Evolutionary conservation across 2,888 invertebrate genomes (phyloP).

Genomic region (Chloromyia formosa): DNA sequence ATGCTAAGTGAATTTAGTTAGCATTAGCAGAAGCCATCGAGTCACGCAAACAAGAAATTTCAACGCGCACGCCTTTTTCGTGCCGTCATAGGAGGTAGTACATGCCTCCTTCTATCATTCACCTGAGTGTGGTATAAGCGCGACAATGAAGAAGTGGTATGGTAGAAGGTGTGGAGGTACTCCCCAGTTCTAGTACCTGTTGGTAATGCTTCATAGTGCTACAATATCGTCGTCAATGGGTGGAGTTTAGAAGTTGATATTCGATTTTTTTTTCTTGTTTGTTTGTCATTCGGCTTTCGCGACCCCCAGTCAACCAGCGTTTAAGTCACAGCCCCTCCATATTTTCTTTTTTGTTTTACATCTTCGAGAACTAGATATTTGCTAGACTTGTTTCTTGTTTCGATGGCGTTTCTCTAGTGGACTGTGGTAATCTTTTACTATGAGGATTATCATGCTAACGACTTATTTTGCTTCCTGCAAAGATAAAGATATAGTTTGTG

Average conservation of each 20-base stretch:
- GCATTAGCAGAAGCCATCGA: slow-evolving; percentile 49
- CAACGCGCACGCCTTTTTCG: slow-evolving; percentile 49
- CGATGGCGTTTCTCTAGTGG: too few species aligned
- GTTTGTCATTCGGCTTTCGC: neutral
- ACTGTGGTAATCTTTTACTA: too few species aligned
- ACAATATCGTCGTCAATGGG: slow-evolving; percentile 44
- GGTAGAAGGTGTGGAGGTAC: neutral
- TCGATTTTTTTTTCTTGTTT: slow-evolving; percentile 42
- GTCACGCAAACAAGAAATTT: slow-evolving; percentile 50
- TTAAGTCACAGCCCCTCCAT: too few species aligned
- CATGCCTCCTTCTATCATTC: neutral
- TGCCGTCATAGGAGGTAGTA: neutral
- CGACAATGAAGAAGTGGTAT: slow-evolving; percentile 1
- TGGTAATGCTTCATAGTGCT: neutral
- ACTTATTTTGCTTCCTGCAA: too few species aligned
- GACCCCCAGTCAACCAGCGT: neutral
- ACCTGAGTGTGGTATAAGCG: neutral
- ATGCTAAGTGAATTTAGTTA: slow-evolving; percentile 54
- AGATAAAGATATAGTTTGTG: too few species aligned
- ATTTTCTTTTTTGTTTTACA: too few species aligned
- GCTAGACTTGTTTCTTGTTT: too few species aligned
- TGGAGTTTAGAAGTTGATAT: slow-evolving; percentile 46
- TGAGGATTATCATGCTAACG: too few species aligned
- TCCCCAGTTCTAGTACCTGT: slow-evolving; percentile 7
- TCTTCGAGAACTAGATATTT: too few species aligned